These are phyloP conservation scores for Tachina fera DNA, from an alignment of 2,888 invertebrate species.

Conservation along the genomic window DNA sequence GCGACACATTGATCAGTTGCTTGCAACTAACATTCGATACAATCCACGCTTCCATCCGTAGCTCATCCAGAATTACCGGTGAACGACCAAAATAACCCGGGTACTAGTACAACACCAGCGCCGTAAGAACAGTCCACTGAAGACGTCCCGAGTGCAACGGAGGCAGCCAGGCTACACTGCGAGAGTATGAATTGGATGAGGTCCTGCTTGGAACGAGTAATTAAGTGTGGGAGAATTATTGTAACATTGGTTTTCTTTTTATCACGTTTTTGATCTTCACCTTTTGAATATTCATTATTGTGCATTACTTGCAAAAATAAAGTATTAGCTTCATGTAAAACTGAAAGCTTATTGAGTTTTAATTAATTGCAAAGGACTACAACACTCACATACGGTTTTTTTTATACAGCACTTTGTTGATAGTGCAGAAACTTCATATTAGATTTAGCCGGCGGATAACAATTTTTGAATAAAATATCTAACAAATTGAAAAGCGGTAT, in stretches of 20 bases:
- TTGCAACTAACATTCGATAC: background rate
- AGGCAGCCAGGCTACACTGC: background rate
- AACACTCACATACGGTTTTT: too few species aligned
- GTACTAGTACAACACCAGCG: background rate
- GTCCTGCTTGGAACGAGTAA: background rate
- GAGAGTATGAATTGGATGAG: background rate
- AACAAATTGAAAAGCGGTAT: too few species aligned
- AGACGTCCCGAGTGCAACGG: background rate
- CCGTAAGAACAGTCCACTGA: background rate
- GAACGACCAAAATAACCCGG: background rate
- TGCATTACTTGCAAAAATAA: too few species aligned
- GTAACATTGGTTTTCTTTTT: background rate
- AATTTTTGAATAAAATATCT: too few species aligned
- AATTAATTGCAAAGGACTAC: background rate
- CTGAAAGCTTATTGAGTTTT: background rate
- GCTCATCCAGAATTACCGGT: background rate
- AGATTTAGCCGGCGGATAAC: too few species aligned
- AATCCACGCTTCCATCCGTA: background rate
- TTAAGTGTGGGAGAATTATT: slow-evolving; percentile 3
- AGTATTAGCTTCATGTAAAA: background rate
- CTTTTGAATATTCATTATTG: too few species aligned
- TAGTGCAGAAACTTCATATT: too few species aligned
- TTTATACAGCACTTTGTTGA: too few species aligned
- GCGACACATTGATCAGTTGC: slow-evolving; percentile 2
- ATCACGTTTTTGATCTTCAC: too few species aligned